Evolutionary conservation across 1,140 invertebrate genomes (phyloP).

Genomic region (Euwallacea fornicatus): DNA sequence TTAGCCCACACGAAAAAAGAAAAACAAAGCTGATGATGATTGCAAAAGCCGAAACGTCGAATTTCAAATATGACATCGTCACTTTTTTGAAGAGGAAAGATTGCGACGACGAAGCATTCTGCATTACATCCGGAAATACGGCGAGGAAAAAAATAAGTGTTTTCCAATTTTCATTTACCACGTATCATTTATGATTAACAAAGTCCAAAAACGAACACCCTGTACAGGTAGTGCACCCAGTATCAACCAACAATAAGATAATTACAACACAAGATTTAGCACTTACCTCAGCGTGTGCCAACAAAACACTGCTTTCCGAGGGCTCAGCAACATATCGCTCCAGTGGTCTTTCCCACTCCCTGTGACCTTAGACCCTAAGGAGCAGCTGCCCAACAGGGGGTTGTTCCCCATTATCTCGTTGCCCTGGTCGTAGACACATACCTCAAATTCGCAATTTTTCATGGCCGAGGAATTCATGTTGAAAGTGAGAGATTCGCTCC

Average conservation of each 20-base stretch:
- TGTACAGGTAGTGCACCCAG: too few relatives aligned
- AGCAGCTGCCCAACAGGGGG: slow-evolving; percentile 70
- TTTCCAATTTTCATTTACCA: background rate
- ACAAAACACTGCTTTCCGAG: slow-evolving; percentile 79
- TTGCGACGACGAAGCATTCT: too few relatives aligned
- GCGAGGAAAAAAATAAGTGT: background rate
- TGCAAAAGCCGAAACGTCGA: too few relatives aligned
- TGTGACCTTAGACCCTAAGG: slow-evolving; percentile 67
- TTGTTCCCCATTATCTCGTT: slow-evolving; percentile 69
- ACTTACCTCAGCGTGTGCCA: slow-evolving; percentile 78
- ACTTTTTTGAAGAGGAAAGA: too few relatives aligned
- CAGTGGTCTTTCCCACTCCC: slow-evolving; percentile 72
- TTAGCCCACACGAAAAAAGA: too few relatives aligned
- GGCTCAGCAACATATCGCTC: slow-evolving; percentile 78
- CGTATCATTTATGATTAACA: background rate
- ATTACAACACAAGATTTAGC: background rate
- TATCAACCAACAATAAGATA: background rate
- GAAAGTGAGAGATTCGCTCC: slow-evolving; percentile 93
- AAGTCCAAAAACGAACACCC: background rate
- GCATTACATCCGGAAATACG: too few relatives aligned
- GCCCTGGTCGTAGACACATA: slow-evolving; percentile 64
- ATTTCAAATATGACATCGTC: too few relatives aligned
- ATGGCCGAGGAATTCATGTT: slow-evolving; percentile 74
- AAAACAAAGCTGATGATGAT: too few relatives aligned
- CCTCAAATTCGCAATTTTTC: slow-evolving; percentile 74